These are phyloP conservation scores for Harmothoe impar DNA, from an alignment of 2,888 invertebrate genomes.

Conservation along the genomic window DNA sequence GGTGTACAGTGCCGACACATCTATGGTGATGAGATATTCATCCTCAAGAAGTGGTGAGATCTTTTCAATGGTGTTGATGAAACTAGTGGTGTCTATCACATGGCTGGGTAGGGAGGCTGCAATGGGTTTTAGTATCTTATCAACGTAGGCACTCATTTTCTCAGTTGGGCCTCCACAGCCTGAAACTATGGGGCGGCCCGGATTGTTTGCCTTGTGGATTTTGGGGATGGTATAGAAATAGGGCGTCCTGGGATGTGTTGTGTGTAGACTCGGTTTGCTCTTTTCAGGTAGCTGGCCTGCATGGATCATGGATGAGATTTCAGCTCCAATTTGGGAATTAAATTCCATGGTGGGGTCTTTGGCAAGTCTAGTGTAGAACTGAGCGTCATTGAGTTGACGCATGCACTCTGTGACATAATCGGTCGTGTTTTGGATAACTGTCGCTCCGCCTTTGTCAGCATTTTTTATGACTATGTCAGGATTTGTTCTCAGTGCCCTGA, in stretches of 20 bases:
- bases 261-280: not conserved
- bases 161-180: too few species aligned
- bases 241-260: not conserved
- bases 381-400: not conserved
- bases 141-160: too few species aligned
- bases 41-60: not conserved
- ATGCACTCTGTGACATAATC: not conserved
- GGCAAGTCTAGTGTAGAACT: not conserved
- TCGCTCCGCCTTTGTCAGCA: not conserved
- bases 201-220: too few species aligned
- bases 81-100: conserved; percentile 1
- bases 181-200: too few species aligned
- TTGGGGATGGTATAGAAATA: not conserved
- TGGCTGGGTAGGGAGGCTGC: not conserved
- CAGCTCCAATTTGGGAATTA: not conserved
- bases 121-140: not conserved
- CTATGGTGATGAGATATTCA: not conserved
- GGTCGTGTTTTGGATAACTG: not conserved
- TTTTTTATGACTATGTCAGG: not conserved
- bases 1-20: too few species aligned
- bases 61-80: not conserved
- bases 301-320: not conserved
- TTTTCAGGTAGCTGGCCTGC: not conserved
- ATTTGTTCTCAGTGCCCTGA: not conserved
- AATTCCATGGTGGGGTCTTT: not conserved